phyloP scores from a whole-genome alignment of 2,888 invertebrate genomes.

The Phorcus lineatus region DNA sequence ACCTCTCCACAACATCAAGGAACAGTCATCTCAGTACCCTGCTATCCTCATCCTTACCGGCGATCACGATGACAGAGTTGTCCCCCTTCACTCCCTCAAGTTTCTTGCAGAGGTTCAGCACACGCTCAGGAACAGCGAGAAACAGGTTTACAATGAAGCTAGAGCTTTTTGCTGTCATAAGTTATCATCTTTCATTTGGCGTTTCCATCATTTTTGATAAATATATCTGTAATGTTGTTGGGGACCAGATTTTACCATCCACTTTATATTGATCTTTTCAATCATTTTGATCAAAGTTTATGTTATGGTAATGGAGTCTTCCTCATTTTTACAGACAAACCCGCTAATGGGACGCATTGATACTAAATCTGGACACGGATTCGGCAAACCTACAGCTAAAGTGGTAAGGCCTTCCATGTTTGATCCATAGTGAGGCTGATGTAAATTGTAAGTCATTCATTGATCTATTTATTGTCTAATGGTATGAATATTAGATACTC shows the following conservation, averaged over 20 bases:
- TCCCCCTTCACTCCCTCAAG: conserved; percentile 97
- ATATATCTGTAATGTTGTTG: no score
- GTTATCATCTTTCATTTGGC: background rate
- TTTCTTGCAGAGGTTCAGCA: conserved; percentile 93
- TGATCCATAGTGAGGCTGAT: background rate
- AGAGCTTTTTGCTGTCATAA: background rate
- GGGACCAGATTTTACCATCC: no score
- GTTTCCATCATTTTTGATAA: no score
- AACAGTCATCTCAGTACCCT: conserved; percentile 87
- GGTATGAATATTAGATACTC: no score
- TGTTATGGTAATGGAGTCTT: background rate
- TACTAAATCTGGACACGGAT: conserved; percentile 97
- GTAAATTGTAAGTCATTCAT: background rate
- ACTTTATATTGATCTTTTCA: background rate
- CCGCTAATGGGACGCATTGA: conserved; percentile 93
- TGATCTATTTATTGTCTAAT: background rate
- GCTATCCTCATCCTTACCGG: conserved; percentile 93
- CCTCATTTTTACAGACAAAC: conserved; percentile 81
- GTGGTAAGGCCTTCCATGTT: conserved; percentile 79
- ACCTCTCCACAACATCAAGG: conserved; percentile 91
- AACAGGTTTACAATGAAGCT: conserved; percentile 76
- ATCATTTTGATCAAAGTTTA: background rate
- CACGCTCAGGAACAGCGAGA: conserved; percentile 79
- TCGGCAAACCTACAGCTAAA: conserved; percentile 96
- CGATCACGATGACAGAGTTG: conserved; percentile 98